Evolutionary conservation across 2,797 vertebrate species (phyloP).

Genomic region (Lithobates pipiens): DNA sequence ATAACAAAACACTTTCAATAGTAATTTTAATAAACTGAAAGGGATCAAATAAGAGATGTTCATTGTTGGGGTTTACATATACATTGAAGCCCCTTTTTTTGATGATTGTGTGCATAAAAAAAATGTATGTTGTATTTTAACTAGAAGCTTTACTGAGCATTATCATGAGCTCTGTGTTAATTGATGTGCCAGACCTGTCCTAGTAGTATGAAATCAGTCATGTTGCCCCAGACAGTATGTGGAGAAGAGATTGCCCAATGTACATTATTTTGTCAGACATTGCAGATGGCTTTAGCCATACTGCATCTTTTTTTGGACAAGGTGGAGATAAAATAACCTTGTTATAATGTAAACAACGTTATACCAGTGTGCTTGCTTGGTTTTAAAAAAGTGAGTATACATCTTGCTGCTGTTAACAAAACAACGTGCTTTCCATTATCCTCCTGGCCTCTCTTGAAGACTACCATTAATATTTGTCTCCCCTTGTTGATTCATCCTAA

Average conservation of each 20-base stretch:
- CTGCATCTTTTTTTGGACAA: not conserved
- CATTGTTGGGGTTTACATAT: too few species aligned
- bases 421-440: not conserved
- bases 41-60: too few species aligned
- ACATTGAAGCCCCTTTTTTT: too few species aligned
- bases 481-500: conserved; percentile 24
- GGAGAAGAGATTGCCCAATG: too few species aligned
- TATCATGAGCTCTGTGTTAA: not conserved
- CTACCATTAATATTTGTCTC: conserved; percentile 1
- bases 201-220: not conserved
- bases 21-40: too few species aligned
- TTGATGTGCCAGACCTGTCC: not conserved
- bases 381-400: not conserved
- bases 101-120: too few species aligned
- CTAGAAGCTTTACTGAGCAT: too few species aligned
- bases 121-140: too few species aligned
- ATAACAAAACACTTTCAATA: too few species aligned
- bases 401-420: not conserved
- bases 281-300: too few species aligned
- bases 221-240: too few species aligned
- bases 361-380: not conserved
- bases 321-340: not conserved
- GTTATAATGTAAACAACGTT: conserved; percentile 6
- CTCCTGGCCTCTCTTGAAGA: not conserved
- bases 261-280: too few species aligned